Conservation (phyloP, 2,113 vertebrate species). For the Marmota monax region DNA sequence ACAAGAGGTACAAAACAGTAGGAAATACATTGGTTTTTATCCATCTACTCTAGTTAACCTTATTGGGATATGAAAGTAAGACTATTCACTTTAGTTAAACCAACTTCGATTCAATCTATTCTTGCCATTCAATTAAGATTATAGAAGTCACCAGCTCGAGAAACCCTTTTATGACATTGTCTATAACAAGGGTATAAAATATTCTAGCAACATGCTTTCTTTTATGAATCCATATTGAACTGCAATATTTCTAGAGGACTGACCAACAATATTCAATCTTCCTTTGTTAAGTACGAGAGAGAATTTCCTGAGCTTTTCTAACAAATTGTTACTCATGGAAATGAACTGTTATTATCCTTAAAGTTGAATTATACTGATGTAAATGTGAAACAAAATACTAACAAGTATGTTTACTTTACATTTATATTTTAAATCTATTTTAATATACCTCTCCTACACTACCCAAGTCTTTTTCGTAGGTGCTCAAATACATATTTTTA, state of each 20-base stretch:
- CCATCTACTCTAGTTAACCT: background rate
- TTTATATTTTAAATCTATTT: background rate
- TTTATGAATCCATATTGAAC: background rate
- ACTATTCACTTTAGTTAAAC: background rate
- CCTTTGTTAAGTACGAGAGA: background rate
- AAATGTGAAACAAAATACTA: background rate
- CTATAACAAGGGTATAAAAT: background rate
- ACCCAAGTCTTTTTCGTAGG: background rate
- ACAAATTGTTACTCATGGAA: background rate
- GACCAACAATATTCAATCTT: background rate
- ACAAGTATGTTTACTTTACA: background rate
- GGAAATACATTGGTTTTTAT: background rate
- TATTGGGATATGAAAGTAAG: background rate
- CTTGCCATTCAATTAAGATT: conserved; percentile 9
- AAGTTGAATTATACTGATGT: background rate
- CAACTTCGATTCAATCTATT: background rate
- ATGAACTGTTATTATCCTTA: background rate
- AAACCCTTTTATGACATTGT: background rate
- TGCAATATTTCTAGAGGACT: background rate
- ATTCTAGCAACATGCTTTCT: background rate
- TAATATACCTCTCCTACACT: background rate
- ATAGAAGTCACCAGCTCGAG: background rate
- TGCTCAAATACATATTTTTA: background rate
- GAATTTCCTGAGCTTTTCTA: background rate
- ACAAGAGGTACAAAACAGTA: background rate